Evolutionary conservation across 2,113 vertebrate genomes (phyloP).

Genomic region (Speoplatyrhinus poulsoni): DNA sequence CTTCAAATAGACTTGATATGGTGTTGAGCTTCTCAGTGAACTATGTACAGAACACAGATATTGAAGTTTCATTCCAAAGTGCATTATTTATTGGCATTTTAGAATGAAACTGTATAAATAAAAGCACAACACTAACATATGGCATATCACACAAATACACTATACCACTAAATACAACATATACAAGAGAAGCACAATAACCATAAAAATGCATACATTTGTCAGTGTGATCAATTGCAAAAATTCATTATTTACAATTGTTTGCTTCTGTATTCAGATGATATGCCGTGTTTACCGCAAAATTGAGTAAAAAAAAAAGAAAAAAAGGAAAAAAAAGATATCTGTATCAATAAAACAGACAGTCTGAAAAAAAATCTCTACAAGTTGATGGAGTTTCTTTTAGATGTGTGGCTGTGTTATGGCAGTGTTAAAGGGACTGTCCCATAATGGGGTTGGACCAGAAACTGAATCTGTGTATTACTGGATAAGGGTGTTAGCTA

Average conservation of each 20-base stretch:
- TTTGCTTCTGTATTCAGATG: conserved; percentile 8
- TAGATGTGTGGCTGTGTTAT: not conserved
- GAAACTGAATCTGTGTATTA: not conserved
- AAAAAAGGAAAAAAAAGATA: not conserved
- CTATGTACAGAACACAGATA: conserved; percentile 16
- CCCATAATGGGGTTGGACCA: not conserved
- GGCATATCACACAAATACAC: conserved; percentile 39
- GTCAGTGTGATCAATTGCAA: not conserved
- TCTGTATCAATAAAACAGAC: conserved; percentile 1
- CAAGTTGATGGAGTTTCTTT: not conserved
- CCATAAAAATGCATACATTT: conserved; percentile 16
- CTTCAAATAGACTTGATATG: not conserved
- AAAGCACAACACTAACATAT: conserved; percentile 34
- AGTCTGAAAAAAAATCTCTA: not conserved
- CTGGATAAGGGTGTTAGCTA: not conserved
- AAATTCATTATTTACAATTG: conserved; percentile 2
- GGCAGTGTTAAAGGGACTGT: not conserved
- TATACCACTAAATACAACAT: conserved; percentile 60
- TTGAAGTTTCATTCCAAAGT: conserved; percentile 7
- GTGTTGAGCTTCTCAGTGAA: conserved; percentile 29
- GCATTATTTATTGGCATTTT: not conserved
- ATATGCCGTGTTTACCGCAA: not conserved
- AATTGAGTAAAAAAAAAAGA: not conserved
- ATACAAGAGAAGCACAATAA: conserved; percentile 53
- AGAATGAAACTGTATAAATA: conserved; percentile 43